Percentiles rank a stretch among this genome's conserved stretches.
Conservation (phyloP, 2,113 vertebrate species). For the Perccottus glenii region DNA sequence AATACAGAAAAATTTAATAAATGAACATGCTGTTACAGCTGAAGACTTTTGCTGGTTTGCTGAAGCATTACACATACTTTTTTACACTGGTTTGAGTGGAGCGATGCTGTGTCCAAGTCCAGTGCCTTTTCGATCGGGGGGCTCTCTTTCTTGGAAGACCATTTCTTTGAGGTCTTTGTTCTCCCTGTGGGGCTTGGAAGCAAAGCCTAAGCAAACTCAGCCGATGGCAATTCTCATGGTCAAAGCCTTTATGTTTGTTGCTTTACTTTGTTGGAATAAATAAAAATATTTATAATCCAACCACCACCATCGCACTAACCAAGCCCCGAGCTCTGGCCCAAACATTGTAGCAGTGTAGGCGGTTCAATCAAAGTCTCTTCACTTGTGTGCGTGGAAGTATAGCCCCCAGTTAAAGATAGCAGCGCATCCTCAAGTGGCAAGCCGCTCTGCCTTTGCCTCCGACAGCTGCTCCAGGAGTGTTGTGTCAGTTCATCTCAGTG, state of each 20-base stretch:
- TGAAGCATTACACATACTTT: background rate
- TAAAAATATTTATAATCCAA: conserved; percentile 35
- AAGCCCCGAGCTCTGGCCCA: conserved; percentile 49
- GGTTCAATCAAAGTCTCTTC: conserved; percentile 54
- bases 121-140: background rate
- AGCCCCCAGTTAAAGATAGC: conserved; percentile 55
- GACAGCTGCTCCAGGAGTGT: conserved; percentile 32
- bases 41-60: background rate
- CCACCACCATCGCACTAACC: conserved; percentile 39
- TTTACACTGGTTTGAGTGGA: background rate
- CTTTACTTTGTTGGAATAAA: conserved; percentile 42
- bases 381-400: conserved; percentile 54
- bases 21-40: too few species aligned
- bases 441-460: conserved; percentile 5
- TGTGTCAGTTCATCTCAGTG: conserved; percentile 54
- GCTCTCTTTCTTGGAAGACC: conserved; percentile 2
- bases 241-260: conserved; percentile 31
- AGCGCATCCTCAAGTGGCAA: conserved; percentile 55
- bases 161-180: conserved; percentile 44
- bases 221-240: conserved; percentile 51
- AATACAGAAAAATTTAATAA: too few species aligned
- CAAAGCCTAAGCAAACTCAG: conserved; percentile 28
- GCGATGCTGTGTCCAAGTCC: background rate
- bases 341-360: conserved; percentile 56
- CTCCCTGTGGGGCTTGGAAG: conserved; percentile 19